A percentile compares a stretch with the other conserved stretches of the same genome.
Conservation (phyloP, 2,113 vertebrate species). For the Corvus hawaiiensis region DNA sequence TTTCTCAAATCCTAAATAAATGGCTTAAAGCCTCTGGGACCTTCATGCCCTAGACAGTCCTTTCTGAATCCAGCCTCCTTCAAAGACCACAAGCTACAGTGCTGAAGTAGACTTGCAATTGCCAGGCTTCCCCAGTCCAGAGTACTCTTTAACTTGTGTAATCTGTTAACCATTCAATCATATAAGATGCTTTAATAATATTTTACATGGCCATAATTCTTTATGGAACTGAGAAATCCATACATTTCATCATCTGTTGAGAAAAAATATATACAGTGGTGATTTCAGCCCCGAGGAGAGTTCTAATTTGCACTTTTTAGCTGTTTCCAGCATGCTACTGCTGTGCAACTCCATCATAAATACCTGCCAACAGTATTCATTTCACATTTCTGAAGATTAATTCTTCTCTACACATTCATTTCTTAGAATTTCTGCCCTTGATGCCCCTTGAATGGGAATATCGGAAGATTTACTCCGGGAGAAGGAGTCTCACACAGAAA, state of each 20-base stretch:
- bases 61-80: neutral
- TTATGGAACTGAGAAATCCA: constrained; percentile 48
- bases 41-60: neutral
- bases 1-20: constrained; percentile 52
- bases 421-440: neutral
- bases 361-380: neutral
- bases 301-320: neutral
- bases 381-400: neutral
- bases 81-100: neutral
- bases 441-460: neutral
- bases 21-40: neutral
- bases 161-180: constrained; percentile 51
- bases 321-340: neutral
- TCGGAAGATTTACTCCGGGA: neutral
- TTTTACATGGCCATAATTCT: constrained; percentile 61
- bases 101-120: constrained; percentile 21
- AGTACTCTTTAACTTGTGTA: constrained; percentile 10
- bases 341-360: neutral
- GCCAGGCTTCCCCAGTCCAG: neutral
- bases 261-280: neutral
- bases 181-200: constrained; percentile 61
- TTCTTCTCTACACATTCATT: neutral
- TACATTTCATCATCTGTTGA: neutral
- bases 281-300: neutral
- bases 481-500: neutral